Conservation (phyloP, 2,888 invertebrate species). For the Nudaria mundana region DNA sequence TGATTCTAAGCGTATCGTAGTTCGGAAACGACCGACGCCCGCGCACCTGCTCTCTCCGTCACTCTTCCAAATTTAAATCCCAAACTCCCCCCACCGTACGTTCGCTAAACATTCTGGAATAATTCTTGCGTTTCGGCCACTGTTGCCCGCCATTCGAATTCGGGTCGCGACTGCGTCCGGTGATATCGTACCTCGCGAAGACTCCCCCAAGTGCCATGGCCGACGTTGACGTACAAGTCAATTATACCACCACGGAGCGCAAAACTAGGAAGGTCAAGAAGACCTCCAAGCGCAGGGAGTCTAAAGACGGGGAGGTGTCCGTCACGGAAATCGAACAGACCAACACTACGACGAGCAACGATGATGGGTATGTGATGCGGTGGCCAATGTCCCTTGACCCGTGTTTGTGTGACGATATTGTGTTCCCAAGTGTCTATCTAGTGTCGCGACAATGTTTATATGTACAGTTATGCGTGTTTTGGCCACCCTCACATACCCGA, state of each 20-base stretch:
- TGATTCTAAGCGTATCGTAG: conserved; percentile 47
- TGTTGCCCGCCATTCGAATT: conserved; percentile 79
- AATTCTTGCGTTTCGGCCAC: conserved; percentile 77
- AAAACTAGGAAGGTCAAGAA: conserved; percentile 95
- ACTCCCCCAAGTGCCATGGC: conserved; percentile 84
- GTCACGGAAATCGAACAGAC: conserved; percentile 90
- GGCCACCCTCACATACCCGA: conserved; percentile 81
- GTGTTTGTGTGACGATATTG: conserved; percentile 47
- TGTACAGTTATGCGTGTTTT: conserved; percentile 43
- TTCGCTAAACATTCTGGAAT: conserved; percentile 78
- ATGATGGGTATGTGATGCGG: conserved; percentile 93
- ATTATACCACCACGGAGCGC: conserved; percentile 91
- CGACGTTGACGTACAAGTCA: conserved; percentile 94
- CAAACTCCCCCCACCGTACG: conserved; percentile 76
- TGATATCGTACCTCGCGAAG: conserved; percentile 61
- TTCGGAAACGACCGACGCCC: conserved; percentile 72
- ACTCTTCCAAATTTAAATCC: conserved; percentile 81
- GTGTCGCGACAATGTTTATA: conserved; percentile 44
- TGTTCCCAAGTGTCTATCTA: conserved; percentile 58
- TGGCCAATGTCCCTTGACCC: conserved; percentile 62
- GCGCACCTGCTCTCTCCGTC: conserved; percentile 81
- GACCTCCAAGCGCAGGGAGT: conserved; percentile 89
- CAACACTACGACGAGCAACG: conserved; percentile 83
- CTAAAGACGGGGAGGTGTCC: conserved; percentile 88
- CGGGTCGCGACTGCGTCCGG: conserved; percentile 80